Percentiles rank a stretch among this genome's conserved stretches.
These are phyloP conservation scores for Sinopyrophorus schimmeli DNA, from an alignment of 2,888 invertebrate genomes.

Conservation along the genomic window DNA sequence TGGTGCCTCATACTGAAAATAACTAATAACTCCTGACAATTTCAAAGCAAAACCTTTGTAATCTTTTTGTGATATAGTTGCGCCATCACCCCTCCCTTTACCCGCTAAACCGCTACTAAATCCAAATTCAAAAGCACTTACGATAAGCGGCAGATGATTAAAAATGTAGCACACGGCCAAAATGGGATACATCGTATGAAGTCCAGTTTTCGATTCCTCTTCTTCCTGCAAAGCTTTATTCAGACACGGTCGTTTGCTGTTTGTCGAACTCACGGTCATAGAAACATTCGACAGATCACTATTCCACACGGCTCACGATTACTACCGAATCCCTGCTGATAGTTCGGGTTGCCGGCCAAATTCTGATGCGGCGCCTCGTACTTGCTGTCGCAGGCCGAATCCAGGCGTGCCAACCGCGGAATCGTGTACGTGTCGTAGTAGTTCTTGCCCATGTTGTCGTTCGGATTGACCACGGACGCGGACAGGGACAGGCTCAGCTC, in stretches of 20 bases:
- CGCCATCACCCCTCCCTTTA: too few relatives aligned
- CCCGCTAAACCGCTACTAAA: too few relatives aligned
- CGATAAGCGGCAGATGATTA: constrained; percentile 64
- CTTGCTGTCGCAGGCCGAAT: constrained; percentile 19
- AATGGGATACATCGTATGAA: constrained; percentile 58
- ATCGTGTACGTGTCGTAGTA: constrained; percentile 52
- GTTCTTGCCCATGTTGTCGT: constrained; percentile 37
- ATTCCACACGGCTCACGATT: constrained; percentile 45
- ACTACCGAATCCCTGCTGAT: constrained; percentile 31
- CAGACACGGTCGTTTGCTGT: constrained; percentile 57
- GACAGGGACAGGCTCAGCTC: constrained; percentile 46
- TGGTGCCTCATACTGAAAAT: too few relatives aligned
- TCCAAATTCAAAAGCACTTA: constrained; percentile 57
- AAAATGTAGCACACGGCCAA: constrained; percentile 62
- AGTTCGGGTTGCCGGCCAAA: constrained; percentile 24
- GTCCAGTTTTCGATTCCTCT: constrained; percentile 50
- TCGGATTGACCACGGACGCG: constrained; percentile 38
- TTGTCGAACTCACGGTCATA: constrained; percentile 61
- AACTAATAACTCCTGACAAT: too few relatives aligned
- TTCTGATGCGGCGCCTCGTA: constrained; percentile 33
- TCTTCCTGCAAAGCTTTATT: constrained; percentile 46
- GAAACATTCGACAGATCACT: constrained; percentile 58
- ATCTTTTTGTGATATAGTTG: too few relatives aligned
- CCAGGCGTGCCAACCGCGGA: constrained; percentile 35
- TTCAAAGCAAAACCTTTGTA: too few relatives aligned